Conservation (phyloP, 2,113 vertebrate genomes). For the Noctilio leporinus region DNA sequence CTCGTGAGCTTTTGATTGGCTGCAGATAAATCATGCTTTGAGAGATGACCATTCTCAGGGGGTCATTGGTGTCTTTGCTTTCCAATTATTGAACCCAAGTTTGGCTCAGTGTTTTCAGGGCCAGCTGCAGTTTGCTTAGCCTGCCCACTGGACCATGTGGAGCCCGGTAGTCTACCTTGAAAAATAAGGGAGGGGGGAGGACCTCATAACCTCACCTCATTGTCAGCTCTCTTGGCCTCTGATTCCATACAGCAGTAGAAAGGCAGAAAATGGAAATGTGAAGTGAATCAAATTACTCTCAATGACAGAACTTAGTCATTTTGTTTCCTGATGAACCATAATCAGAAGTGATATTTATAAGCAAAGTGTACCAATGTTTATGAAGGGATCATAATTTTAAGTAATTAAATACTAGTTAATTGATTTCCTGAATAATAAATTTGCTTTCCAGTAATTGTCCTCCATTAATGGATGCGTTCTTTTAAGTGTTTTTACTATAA, state of each 20-base stretch:
- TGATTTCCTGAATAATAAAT: constrained; percentile 76
- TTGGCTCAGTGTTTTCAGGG: too few relatives aligned
- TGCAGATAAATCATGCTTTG: too few relatives aligned
- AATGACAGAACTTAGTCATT: constrained; percentile 20
- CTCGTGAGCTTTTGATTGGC: neutral
- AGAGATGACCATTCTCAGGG: neutral
- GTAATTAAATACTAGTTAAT: constrained; percentile 86
- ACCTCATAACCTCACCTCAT: fast-evolving
- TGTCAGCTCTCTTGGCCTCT: neutral
- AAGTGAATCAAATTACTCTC: constrained; percentile 4
- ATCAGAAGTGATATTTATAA: constrained; percentile 70
- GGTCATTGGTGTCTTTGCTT: neutral
- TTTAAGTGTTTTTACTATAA: constrained; percentile 78
- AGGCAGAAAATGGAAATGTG: neutral
- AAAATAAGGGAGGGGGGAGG: too few relatives aligned
- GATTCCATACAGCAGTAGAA: neutral
- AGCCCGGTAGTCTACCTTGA: neutral
- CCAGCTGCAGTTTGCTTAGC: neutral
- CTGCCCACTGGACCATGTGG: fast-evolving
- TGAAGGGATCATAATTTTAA: constrained; percentile 80
- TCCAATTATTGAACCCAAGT: neutral
- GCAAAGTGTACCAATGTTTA: constrained; percentile 71
- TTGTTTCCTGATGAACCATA: constrained; percentile 53
- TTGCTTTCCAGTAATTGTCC: constrained; percentile 82
- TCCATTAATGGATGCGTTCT: constrained; percentile 78